Conservation (phyloP, 2,888 invertebrate genomes). For the Tuberolachnus salignus region DNA sequence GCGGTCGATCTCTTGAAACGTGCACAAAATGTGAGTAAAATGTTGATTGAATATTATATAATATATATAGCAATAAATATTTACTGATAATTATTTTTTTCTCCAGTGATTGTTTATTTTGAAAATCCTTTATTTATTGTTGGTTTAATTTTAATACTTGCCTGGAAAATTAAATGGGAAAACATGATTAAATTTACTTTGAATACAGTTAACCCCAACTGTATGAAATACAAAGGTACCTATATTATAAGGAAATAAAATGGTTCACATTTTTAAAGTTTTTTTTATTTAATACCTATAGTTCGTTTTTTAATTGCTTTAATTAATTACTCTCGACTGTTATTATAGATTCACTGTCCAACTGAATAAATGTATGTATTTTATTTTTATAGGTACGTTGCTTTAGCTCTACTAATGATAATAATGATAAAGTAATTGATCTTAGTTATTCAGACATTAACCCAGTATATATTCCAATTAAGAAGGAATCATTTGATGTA, state of each 20-base stretch:
- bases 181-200: neutral
- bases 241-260: no score
- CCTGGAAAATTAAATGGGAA: neutral
- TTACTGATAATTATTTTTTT: neutral
- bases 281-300: no score
- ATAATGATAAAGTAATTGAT: conserved; percentile 37
- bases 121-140: neutral
- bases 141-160: neutral
- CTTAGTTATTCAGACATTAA: conserved; percentile 35
- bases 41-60: neutral
- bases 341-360: no score
- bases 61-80: no score
- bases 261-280: no score
- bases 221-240: neutral
- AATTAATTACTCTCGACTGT: no score
- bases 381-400: conserved; percentile 21
- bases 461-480: conserved; percentile 19
- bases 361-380: neutral
- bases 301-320: no score
- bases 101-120: neutral
- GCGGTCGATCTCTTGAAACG: neutral
- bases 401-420: conserved; percentile 3
- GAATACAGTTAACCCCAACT: neutral
- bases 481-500: conserved; percentile 13
- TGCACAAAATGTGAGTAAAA: conserved; percentile 23